Conservation (phyloP, 2,888 invertebrate species). For the Ochropleura leucogaster region DNA sequence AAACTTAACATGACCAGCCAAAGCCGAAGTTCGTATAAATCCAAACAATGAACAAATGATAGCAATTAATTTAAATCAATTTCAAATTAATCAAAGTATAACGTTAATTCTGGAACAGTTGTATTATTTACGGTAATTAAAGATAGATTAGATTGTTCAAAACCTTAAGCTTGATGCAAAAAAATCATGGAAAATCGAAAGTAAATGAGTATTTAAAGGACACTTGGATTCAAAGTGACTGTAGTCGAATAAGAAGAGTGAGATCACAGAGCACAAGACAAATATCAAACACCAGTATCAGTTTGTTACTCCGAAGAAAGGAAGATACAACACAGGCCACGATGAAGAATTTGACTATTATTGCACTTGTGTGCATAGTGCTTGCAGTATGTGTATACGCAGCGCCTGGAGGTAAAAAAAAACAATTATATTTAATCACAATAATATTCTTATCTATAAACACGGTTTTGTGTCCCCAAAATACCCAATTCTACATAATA, state of each 20-base stretch:
- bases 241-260: constrained; percentile 33
- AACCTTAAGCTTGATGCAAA: constrained; percentile 53
- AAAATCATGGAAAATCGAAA: constrained; percentile 42
- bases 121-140: constrained; percentile 34
- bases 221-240: neutral
- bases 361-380: constrained; percentile 56
- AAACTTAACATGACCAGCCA: constrained; percentile 6
- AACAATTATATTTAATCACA: neutral
- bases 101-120: constrained; percentile 18
- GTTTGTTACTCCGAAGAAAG: neutral
- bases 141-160: constrained; percentile 60
- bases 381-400: constrained; percentile 58
- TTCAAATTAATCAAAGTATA: constrained; percentile 21
- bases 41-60: neutral
- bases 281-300: neutral
- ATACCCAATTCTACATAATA: neutral
- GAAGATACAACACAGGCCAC: constrained; percentile 14
- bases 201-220: constrained; percentile 66
- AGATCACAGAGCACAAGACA: neutral
- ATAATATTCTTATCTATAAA: neutral
- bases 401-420: constrained; percentile 66
- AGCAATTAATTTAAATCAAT: constrained; percentile 32
- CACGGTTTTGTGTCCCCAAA: neutral
- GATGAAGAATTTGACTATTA: constrained; percentile 66
- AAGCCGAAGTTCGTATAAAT: constrained; percentile 8